Base-by-base conservation (phyloP, 30 jellyfish, hydroid and myxozoan species). In the Aurelia sp. region DNA sequence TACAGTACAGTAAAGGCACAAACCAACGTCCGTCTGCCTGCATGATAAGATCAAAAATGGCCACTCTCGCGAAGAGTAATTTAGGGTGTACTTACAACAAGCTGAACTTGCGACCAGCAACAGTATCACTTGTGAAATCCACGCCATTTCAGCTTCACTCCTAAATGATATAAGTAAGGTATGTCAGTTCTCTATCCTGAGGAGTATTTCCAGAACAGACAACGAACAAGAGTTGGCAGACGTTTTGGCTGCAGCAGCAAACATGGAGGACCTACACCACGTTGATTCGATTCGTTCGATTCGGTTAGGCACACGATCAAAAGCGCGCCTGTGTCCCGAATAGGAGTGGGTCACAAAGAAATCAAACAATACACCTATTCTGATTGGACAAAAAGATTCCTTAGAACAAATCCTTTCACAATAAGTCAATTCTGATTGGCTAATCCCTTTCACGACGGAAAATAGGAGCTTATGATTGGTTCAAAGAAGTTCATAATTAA, bases 321-420 rank as follows among this genome's bases (percentile, higher is more conserved):
- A 66, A 66, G 82, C 90, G 90, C 90, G 90, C 90, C 90, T 53
- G 78, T 21, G 89, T 81, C 76, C 90, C 69, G 90, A 81, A 81
- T 81, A 84, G 90, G 90, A 81, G 90, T 67, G 86, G 86, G 63
- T 76, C 63, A 40, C 55, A 44, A 76, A 76, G 62, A 48, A 51
- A 76, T 40, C 52, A 58, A 51, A 76, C 86, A 76, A 76, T 76
- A 44, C 52, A 64, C 53, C 33, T 0, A 44, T 64, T 64, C 74
- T 76, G 76, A 76, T 76, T 76, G 86, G 86, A 59, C 60, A 76
- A 62, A 35, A 8, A 19, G 21, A 27, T 31, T n/a, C 62, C 41
- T 27, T 50, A 57, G 44, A 40, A 76, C 73, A 76, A 76, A 51
- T 11, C 60, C 74, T 30, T 11, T 53, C 31, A 53, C 66, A 35